Evolutionary conservation across 2,113 vertebrate genomes (phyloP), one percentile per base, ranked within the genome.

Genomic region (Colossoma macropomum): DNA sequence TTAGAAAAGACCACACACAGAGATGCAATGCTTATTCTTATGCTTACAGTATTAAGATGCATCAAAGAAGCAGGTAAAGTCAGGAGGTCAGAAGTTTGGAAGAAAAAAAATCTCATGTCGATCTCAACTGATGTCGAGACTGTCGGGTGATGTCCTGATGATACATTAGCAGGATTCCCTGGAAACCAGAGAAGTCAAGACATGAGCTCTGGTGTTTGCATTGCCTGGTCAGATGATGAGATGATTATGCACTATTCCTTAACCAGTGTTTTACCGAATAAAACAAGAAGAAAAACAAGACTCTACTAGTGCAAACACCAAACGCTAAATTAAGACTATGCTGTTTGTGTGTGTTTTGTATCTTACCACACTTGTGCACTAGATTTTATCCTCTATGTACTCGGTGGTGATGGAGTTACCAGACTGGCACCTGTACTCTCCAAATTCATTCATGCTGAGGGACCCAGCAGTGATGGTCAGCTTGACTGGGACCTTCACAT

Each of bases 401-500:
- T 71, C 38, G 7, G 74, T 1, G 1, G 0, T 15, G n/a, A 81
- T 74, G 7, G 28, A 54, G 6, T 66, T 54, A 41, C 80, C 71
- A 0, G 19, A 0, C 21, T 38, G 0, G 17, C 70, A 73, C 21
- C 16, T 27, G 60, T 75, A 81, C 60, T 75, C 60, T 74, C 71
- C 71, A 27, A 66, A 81, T 32, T 32, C 34, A 2, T 41, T 30
- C 16, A 27, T 27, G 27, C 59, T 32, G 3, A 12, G 27, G 16
- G 28, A 21, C 16, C 60, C 60, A 5, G 21, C 54, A 34, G 30
- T 59, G 25, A 71, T 70, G 75, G 50, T 83, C 81, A 83, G 32
- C 65, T 77, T 83, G 50, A 83, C 74, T 1, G 81, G 80, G 30
- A 81, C 71, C 3, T 1, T 75, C 15, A 81, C 2, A 4, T 12